Base-by-base conservation (phyloP, 2,113 vertebrate genomes). In the Collichthys lucidus region DNA sequence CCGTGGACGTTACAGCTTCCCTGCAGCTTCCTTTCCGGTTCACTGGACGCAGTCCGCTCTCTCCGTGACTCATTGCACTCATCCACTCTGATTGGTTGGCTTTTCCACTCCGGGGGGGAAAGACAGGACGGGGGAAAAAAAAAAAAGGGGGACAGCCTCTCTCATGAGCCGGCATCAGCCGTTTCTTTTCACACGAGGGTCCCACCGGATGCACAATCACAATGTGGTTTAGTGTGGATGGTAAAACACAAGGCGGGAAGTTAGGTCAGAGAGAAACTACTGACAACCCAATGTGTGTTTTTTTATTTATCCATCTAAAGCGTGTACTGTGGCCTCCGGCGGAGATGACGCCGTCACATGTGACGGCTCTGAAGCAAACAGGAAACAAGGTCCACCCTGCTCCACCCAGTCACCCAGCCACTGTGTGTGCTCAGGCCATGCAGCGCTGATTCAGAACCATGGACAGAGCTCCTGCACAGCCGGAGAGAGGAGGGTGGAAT, bases 1-100 rank as follows among this genome's bases (percentile, higher is more conserved):
- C 77, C 82, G 6, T 50, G 74, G 79, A 77, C 5, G 11, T 26
- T 87, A 31, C 42, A 66, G 63, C 57, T 70, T 73, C 62, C 62
- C 76, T 81, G 91, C 74, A 57, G 77, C 84, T 87, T 87, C 82
- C 83, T 92, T 77, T 82, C 8, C 85, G 71, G 79, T 92, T 87
- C 86, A 82, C 74, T 91, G 87, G 65, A 76, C 67, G 65, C 85
- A 26, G 83, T 60, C 73, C 56, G 40, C 89, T 87, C 84, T 35
- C 77, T 77, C 70, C 0, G 55, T 94, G 92, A 93, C 86, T 92
- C 90, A 91, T 57, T 77, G 70, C 63, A 17, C 56, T 86, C 73
- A 2, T 67, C 44, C 49, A 3, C 82, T 87, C 74, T 88, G 89
- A 94, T 94, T 94, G 93, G 91, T 84, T 16, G 49, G 63, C 79